A percentile compares a stretch with the other conserved stretches of the same genome.
phyloP scores from a whole-genome alignment of 2,888 invertebrate species.

The Ornithoptera priamus region DNA sequence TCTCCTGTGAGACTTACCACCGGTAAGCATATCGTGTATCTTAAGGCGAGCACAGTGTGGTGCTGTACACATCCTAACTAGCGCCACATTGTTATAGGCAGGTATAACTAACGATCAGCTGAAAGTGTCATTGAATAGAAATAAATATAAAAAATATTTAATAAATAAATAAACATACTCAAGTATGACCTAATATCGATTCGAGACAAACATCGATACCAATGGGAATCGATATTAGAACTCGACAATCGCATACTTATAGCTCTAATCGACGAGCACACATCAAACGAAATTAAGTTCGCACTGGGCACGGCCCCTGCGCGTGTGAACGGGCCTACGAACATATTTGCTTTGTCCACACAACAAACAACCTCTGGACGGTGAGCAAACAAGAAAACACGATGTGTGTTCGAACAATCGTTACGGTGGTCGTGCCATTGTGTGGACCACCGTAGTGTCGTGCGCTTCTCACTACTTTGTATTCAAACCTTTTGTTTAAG shows the following conservation, averaged over 20 bases:
- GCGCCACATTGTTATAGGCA: too few species aligned
- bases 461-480: conserved; percentile 27
- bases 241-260: neutral
- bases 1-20: too few species aligned
- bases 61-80: too few species aligned
- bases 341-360: conserved; percentile 47
- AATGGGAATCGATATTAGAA: neutral
- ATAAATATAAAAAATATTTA: too few species aligned
- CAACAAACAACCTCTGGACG: conserved; percentile 56
- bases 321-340: conserved; percentile 35
- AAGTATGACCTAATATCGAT: too few species aligned
- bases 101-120: too few species aligned
- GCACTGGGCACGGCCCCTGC: conserved; percentile 36
- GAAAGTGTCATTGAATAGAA: too few species aligned
- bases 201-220: neutral
- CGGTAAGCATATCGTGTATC: too few species aligned
- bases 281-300: conserved; percentile 26
- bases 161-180: too few species aligned
- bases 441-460: conserved; percentile 56
- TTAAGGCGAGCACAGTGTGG: too few species aligned
- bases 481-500: conserved; percentile 59
- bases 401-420: conserved; percentile 53
- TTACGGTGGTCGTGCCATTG: conserved; percentile 59
- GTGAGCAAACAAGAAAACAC: conserved; percentile 61
- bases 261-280: conserved; percentile 1